Conservation (phyloP, 2,113 vertebrate species). For the Notiomystis cincta region DNA sequence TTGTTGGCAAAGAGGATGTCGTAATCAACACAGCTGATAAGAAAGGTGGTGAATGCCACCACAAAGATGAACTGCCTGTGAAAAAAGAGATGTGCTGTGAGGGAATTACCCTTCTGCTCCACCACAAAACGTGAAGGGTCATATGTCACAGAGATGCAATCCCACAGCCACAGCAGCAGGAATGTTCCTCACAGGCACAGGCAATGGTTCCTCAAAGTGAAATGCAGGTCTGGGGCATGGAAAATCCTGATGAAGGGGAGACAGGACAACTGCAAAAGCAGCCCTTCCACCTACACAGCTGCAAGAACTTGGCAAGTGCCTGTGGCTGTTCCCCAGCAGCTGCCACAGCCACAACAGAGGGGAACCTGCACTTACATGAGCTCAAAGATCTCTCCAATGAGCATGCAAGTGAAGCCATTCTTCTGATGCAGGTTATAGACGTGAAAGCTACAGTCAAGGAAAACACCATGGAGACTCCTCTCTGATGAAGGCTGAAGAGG, state of each 20-base stretch:
- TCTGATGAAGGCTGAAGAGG: background rate
- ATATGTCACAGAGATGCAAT: fast-evolving
- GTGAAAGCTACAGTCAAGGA: slow-evolving; percentile 72
- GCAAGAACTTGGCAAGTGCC: background rate
- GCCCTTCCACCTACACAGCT: background rate
- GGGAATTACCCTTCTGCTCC: background rate
- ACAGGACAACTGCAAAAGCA: background rate
- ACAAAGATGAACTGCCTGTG: slow-evolving; percentile 96
- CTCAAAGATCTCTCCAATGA: slow-evolving; percentile 94
- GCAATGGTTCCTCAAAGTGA: background rate
- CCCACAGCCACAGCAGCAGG: background rate
- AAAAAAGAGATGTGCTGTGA: background rate
- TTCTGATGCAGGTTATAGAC: slow-evolving; percentile 98
- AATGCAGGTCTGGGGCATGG: background rate
- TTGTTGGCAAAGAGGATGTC: slow-evolving; percentile 99
- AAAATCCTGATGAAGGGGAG: background rate
- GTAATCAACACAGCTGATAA: slow-evolving; percentile 97
- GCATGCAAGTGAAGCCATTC: slow-evolving; percentile 98
- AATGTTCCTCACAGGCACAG: background rate
- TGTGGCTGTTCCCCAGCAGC: background rate
- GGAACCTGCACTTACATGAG: slow-evolving; percentile 82
- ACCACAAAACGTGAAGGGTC: background rate
- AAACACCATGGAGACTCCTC: background rate
- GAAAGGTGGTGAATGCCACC: slow-evolving; percentile 95
- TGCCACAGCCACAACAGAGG: background rate